phyloP scores from a whole-genome alignment of 2,797 vertebrate genomes.

The Poecilia wingei region DNA sequence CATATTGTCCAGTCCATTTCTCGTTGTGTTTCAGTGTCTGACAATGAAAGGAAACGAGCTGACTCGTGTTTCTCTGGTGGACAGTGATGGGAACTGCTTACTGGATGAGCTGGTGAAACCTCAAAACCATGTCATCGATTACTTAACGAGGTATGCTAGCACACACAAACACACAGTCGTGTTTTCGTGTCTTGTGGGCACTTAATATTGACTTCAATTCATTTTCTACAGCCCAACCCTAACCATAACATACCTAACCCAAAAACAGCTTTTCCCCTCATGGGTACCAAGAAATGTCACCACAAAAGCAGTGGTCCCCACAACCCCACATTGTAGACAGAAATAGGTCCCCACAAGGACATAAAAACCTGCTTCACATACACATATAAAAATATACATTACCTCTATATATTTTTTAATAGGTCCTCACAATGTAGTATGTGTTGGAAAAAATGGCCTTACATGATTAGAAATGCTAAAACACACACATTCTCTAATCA shows the following conservation, averaged over 20 bases:
- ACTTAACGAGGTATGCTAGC: conserved; percentile 83
- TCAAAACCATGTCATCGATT: conserved; percentile 78
- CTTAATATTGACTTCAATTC: background rate
- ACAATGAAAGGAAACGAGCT: conserved; percentile 85
- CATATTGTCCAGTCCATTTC: background rate
- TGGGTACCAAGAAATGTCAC: too few species aligned
- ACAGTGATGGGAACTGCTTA: conserved; percentile 82
- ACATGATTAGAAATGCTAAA: background rate
- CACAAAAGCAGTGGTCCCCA: too few species aligned
- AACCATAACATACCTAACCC: background rate
- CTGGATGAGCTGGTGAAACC: conserved; percentile 90
- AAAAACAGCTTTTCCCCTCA: background rate
- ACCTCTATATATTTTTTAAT: background rate
- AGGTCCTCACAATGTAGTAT: background rate
- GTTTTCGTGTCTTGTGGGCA: background rate
- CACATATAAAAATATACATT: too few species aligned
- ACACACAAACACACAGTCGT: background rate
- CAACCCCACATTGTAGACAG: too few species aligned
- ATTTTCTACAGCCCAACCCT: background rate
- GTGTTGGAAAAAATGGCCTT: background rate
- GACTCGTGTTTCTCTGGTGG: conserved; percentile 86
- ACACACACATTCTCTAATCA: background rate
- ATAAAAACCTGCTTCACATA: too few species aligned
- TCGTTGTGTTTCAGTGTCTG: conserved; percentile 80
- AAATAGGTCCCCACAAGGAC: too few species aligned